Evolutionary conservation across 2,797 vertebrate genomes (phyloP), one percentile per base, ranked within the genome.

Genomic region (Sylvilagus floridanus): DNA sequence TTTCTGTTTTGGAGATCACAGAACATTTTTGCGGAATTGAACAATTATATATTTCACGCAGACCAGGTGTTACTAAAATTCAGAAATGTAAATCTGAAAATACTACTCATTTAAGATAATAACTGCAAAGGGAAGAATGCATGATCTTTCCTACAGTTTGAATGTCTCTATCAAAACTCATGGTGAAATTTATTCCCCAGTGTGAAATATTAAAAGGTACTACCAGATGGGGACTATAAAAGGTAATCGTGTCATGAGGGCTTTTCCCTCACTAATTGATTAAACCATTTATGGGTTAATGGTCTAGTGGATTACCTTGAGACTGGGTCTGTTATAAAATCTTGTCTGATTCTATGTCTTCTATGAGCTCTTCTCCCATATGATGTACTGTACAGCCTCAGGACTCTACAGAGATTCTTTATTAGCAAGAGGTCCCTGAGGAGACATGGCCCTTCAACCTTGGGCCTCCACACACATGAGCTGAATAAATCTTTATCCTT

Each of bases 1-100:
- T 90, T 94, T 95, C 28, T 78, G 50, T 37, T 57, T 7, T 66
- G 28, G 16, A 21, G n/a, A 30, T 72, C 9, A 92, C 10, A 47
- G 35, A 95, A 1, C 4, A 78, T 21, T 88, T 88, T 62, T 83
- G 30, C 57, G 28, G 72, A n/a, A 26, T 52, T 84, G 37, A 2
- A 63, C 42, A 77, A 65, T 54, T 76, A 60, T 1, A 30, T 66
- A 89, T 91, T 84, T 65, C 60, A 84, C 60, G 54, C 28, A 84
- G 4, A 57, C 11, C 35, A 68, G 13, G 10, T 66, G 54, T 28
- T 73, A 91, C 8, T 72, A 22, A 82, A 93, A 93, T 42, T 91
- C n/a, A 91, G 78, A 83, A 8, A 72, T 72, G 16, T 3, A 93
- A 85, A 91, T 86, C 22, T 62, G 57, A 91, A 88, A 93, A 65